Conservation (phyloP, 1,140 invertebrate genomes). For the Hyles vespertilio region DNA sequence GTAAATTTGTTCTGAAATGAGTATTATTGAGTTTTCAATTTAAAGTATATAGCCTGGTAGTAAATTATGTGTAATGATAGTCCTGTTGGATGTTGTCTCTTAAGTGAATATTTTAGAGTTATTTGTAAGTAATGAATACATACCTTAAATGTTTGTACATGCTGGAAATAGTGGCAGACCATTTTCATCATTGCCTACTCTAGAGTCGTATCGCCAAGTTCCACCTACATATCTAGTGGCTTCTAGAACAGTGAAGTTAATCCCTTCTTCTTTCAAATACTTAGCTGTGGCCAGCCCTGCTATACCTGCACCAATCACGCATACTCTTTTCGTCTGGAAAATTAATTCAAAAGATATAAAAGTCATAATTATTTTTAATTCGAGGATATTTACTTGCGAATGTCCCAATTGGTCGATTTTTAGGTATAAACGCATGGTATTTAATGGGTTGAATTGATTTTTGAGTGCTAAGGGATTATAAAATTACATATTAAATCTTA, state of each 20-base stretch:
- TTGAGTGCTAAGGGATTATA: too few species aligned
- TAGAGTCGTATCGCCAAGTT: slow-evolving; percentile 79
- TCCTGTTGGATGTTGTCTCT: too few species aligned
- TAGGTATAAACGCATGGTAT: too few species aligned
- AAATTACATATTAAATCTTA: too few species aligned
- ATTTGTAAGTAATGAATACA: neutral
- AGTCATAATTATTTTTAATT: too few species aligned
- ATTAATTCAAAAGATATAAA: neutral
- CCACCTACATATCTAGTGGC: slow-evolving; percentile 75
- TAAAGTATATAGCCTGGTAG: too few species aligned
- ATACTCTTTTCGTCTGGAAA: slow-evolving; percentile 35
- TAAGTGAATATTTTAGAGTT: too few species aligned
- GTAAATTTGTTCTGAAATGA: slow-evolving; percentile 56
- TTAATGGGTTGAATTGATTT: too few species aligned
- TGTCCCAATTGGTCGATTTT: too few species aligned
- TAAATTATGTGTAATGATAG: too few species aligned
- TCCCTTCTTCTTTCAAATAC: slow-evolving; percentile 50
- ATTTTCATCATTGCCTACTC: slow-evolving; percentile 73
- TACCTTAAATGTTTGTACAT: slow-evolving; percentile 78
- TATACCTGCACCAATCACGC: slow-evolving; percentile 58
- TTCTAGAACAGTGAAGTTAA: slow-evolving; percentile 58
- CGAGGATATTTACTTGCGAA: too few species aligned
- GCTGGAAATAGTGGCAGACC: slow-evolving; percentile 77
- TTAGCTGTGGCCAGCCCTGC: slow-evolving; percentile 50
- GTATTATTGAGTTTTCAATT: too few species aligned